Evolutionary conservation across 2,888 invertebrate species (phyloP).

Genomic region (Nycteola revayana): DNA sequence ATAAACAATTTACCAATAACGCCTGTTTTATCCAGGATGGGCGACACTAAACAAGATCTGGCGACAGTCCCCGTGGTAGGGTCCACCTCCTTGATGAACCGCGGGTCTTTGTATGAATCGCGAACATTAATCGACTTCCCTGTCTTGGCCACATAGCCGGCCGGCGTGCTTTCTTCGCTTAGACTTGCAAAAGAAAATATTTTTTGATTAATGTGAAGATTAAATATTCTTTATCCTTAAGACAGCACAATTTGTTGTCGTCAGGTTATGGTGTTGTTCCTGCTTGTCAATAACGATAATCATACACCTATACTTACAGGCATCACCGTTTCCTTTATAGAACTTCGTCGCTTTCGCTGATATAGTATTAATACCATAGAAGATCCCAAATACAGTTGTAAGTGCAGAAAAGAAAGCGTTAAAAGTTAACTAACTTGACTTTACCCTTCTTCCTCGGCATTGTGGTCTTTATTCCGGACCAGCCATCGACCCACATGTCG

Average conservation of each 20-base stretch:
- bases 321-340: no score
- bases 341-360: no score
- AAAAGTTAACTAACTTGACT: conserved; percentile 72
- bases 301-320: no score
- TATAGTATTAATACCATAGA: no score
- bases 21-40: conserved; percentile 72
- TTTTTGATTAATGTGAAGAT: no score
- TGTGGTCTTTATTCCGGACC: conserved; percentile 55
- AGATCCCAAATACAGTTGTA: no score
- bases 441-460: conserved; percentile 78
- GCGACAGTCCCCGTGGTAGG: conserved; percentile 79
- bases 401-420: no score
- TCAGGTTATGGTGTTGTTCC: background rate
- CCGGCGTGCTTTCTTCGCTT: conserved; percentile 72
- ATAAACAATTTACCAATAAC: conserved; percentile 79
- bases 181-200: conserved; percentile 46
- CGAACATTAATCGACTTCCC: conserved; percentile 73
- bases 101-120: conserved; percentile 80
- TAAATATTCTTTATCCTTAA: no score
- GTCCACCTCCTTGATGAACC: conserved; percentile 79
- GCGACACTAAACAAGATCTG: conserved; percentile 78
- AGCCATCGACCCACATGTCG: conserved; percentile 83
- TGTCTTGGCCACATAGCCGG: conserved; percentile 74
- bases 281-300: no score
- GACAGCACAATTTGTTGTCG: background rate